Percentiles rank a stretch among this genome's conserved stretches.
phyloP scores from a whole-genome alignment of 2,113 vertebrate species.

The Penelope pileata region DNA sequence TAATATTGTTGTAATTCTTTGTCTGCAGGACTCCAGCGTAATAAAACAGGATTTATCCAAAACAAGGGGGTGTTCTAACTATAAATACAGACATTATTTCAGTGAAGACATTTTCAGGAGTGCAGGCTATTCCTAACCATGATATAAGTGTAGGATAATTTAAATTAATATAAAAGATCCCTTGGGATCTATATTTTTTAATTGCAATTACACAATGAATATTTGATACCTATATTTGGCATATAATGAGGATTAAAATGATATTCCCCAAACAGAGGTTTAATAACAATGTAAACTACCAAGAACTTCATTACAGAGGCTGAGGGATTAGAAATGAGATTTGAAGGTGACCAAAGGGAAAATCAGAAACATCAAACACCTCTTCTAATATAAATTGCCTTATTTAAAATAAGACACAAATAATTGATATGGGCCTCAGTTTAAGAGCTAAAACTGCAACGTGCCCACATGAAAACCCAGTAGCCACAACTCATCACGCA shows the following conservation, averaged over 20 bases:
- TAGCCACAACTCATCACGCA: background rate
- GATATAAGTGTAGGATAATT: constrained; percentile 48
- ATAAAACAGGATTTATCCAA: background rate
- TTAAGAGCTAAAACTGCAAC: background rate
- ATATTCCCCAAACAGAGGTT: constrained; percentile 62
- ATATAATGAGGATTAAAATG: constrained; percentile 57
- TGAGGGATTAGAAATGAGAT: constrained; percentile 52
- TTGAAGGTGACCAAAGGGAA: constrained; percentile 40
- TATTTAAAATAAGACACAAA: background rate
- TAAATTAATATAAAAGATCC: constrained; percentile 68
- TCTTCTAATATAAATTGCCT: constrained; percentile 18
- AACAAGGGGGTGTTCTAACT: background rate
- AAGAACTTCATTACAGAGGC: constrained; percentile 47
- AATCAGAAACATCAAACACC: constrained; percentile 27
- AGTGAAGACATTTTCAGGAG: constrained; percentile 35
- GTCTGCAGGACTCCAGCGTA: background rate
- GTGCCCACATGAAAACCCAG: background rate
- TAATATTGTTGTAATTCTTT: background rate
- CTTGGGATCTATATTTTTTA: constrained; percentile 52
- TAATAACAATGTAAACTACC: constrained; percentile 70
- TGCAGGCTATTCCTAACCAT: constrained; percentile 5
- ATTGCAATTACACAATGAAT: constrained; percentile 66
- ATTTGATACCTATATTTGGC: constrained; percentile 44
- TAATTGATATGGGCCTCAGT: background rate
- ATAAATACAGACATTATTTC: background rate